Base-by-base conservation (phyloP, 1,140 invertebrate species). In the Trichonephila clavipes region DNA sequence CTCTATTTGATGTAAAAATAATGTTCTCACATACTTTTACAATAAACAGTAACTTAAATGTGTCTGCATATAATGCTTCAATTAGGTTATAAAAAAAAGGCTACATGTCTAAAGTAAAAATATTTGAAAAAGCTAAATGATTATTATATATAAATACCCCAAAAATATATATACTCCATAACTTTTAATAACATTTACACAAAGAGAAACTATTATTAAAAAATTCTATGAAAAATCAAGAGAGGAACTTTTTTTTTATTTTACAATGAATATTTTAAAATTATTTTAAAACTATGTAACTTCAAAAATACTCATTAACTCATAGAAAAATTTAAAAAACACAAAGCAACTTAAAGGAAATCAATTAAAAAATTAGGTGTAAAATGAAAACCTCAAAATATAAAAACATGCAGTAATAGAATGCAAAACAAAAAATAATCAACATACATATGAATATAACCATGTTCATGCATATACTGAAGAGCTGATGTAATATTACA, bases 401-500 rank as follows among this genome's bases (percentile, higher is more conserved):
- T 34, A 7, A 40, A 77, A 77, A 77, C 28, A 40, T 19, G 72
- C 28, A 16, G 34, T 77, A 77, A 77, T 18, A 77, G n/a, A 81
- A 89, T 51, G 16, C 21, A 58, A 87, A 92, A 14, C 34, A 16
- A 72, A 85, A 85, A 85, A 51, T 19, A 64, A 88, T 40, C 3
- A 91, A 95, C 96, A 95, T 95, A 97, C 96, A 96, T 96, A 95
- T 97, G 97, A 92, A 97, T 96, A 95, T 97, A 97, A 69, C 96
- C 96, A 95, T 97, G 96, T 83, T 96, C 95, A 94, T 97, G 96
- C 96, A 97, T 96, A 95, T 96, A 96, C 51, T 95, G 96, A 64
- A 97, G 95, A 44, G 97, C 97, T 62, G 96, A 95, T 24, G 96
- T 96, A 89, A 97, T 96, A 95, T 97, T 96, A 86, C 97, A 95